phyloP scores from a whole-genome alignment of 2,888 invertebrate genomes.

The Cheilosia vernalis region DNA sequence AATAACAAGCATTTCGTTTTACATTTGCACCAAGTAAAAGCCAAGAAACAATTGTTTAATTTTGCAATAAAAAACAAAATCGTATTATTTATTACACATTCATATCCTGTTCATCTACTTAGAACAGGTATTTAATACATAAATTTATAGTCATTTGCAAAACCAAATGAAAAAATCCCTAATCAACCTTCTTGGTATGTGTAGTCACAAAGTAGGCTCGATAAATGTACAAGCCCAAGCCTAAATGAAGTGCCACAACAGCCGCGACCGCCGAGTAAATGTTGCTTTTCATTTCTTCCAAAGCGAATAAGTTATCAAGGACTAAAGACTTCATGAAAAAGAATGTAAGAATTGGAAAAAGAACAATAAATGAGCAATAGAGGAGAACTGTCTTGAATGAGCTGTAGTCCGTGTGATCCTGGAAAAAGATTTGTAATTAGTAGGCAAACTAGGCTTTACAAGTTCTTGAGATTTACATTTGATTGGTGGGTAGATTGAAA shows the following conservation, averaged over 20 bases:
- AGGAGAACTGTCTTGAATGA: constrained; percentile 90
- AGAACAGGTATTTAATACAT: background rate
- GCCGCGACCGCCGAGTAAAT: constrained; percentile 92
- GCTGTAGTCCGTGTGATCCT: constrained; percentile 86
- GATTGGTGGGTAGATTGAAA: constrained; percentile 22
- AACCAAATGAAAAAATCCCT: constrained; percentile 15
- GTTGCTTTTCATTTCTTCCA: constrained; percentile 87
- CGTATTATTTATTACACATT: too few species aligned
- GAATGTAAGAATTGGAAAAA: constrained; percentile 90
- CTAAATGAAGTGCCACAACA: constrained; percentile 89
- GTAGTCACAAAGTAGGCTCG: constrained; percentile 87
- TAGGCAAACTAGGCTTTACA: constrained; percentile 80
- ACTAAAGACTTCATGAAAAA: constrained; percentile 88
- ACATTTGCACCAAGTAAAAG: too few species aligned
- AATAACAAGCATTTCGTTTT: too few species aligned
- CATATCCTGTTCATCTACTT: too few species aligned
- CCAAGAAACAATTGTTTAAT: too few species aligned
- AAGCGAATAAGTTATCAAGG: constrained; percentile 87
- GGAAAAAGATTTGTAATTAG: constrained; percentile 36
- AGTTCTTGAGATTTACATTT: constrained; percentile 13
- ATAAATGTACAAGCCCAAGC: constrained; percentile 91
- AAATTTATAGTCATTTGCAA: constrained; percentile 10
- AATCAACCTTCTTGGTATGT: constrained; percentile 41
- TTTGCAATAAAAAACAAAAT: too few species aligned
- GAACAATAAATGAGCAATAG: constrained; percentile 90